Conservation (phyloP, 2,797 vertebrate genomes). For the Thamnophis elegans region DNA sequence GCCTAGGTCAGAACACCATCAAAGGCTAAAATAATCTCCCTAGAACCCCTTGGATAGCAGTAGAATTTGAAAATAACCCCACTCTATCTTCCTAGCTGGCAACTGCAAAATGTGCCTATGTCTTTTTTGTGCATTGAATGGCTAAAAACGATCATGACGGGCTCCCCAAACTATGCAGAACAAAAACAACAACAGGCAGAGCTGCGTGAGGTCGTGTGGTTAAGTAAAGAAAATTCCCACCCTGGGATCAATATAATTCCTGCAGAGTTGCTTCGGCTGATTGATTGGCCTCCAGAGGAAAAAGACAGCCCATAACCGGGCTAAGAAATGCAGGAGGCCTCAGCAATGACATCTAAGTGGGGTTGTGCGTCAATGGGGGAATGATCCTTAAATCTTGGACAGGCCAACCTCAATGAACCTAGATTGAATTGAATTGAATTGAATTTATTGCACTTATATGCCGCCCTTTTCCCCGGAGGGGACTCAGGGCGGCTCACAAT, state of each 20-base stretch:
- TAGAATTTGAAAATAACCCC: slow-evolving; percentile 36
- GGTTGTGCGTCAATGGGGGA: neutral
- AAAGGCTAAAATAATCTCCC: slow-evolving; percentile 18
- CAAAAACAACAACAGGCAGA: neutral
- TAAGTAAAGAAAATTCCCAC: neutral
- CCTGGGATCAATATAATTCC: neutral
- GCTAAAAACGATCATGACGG: slow-evolving; percentile 49
- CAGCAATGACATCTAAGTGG: neutral
- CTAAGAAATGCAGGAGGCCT: neutral
- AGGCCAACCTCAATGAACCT: neutral
- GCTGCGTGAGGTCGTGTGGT: neutral
- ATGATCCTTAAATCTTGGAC: neutral
- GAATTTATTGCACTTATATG: too few species aligned
- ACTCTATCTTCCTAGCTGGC: slow-evolving; percentile 51
- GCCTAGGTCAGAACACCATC: neutral
- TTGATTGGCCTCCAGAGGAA: neutral
- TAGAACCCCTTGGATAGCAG: slow-evolving; percentile 9
- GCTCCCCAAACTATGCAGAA: slow-evolving; percentile 34
- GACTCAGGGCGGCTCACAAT: too few species aligned
- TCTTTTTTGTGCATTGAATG: slow-evolving; percentile 51
- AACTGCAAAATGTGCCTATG: slow-evolving; percentile 17
- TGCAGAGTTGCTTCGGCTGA: neutral
- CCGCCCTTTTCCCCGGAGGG: too few species aligned
- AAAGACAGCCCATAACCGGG: neutral
- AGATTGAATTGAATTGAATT: too few species aligned